These are phyloP conservation scores for Drosophila affinis DNA, from an alignment of 2,888 invertebrate species.

Conservation along the genomic window DNA sequence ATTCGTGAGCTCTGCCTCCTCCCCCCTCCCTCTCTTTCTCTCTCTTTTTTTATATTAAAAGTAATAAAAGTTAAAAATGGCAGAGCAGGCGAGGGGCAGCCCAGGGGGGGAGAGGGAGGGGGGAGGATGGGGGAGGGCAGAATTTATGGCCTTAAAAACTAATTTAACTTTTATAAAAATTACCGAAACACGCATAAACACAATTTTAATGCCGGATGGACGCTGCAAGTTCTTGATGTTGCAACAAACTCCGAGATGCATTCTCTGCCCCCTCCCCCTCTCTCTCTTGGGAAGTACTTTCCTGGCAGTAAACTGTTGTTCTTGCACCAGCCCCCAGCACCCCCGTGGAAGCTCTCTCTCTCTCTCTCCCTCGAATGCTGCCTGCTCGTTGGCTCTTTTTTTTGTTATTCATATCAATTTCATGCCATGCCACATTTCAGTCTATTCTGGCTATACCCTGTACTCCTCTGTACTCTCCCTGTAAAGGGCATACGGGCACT, in stretches of 20 bases:
- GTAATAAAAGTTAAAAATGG: constrained; percentile 78
- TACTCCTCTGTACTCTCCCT: background rate
- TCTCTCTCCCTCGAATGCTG: no score
- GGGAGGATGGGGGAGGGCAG: constrained; percentile 6
- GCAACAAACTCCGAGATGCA: constrained; percentile 48
- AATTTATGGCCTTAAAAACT: constrained; percentile 80
- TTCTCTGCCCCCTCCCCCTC: constrained; percentile 5
- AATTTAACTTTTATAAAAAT: constrained; percentile 79
- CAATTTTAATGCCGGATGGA: constrained; percentile 80
- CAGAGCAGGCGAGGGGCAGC: constrained; percentile 19
- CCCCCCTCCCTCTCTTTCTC: background rate
- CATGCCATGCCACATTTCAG: constrained; percentile 66
- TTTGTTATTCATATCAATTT: constrained; percentile 79
- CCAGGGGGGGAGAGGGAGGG: background rate
- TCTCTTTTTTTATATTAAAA: constrained; percentile 77
- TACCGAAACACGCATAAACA: constrained; percentile 79
- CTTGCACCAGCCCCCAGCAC: constrained; percentile 7
- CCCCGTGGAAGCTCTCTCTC: background rate
- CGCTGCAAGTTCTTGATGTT: constrained; percentile 62
- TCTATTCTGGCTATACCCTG: no score
- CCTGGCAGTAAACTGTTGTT: constrained; percentile 72
- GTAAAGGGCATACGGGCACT: background rate
- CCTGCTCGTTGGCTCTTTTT: constrained; percentile 48
- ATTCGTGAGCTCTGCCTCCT: background rate
- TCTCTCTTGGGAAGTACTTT: constrained; percentile 16